Evolutionary conservation across 23 tunicate genomes (phyloP).

Genomic region (Phallusia fumigata): DNA sequence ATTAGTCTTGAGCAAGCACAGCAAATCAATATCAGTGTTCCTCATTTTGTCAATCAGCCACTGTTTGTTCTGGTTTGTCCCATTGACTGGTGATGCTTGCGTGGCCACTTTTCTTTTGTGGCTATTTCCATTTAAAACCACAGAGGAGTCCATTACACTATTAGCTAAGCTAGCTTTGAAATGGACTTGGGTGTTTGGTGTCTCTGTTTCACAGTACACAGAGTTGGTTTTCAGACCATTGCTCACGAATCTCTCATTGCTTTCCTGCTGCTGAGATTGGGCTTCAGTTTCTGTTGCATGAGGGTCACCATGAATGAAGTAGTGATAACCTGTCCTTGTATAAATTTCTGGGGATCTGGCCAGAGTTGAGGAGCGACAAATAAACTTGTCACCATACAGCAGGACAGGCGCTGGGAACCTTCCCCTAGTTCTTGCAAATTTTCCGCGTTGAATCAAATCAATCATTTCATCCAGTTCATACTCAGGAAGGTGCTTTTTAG

Average conservation of each 20-base stretch:
- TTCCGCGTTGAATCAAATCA: constrained; percentile 48
- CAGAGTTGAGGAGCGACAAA: constrained; percentile 89
- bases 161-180: neutral
- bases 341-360: constrained; percentile 91
- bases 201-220: neutral
- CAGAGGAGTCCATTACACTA: neutral
- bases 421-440: constrained; percentile 83
- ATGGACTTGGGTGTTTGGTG: neutral
- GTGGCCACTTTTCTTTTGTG: neutral
- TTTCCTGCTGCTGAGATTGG: neutral
- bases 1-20: constrained; percentile 56
- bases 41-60: constrained; percentile 89
- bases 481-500: neutral
- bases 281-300: neutral
- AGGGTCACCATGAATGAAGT: constrained; percentile 1
- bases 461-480: constrained; percentile 16
- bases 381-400: constrained; percentile 56
- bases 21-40: constrained; percentile 65
- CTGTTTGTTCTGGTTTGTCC: constrained; percentile 31
- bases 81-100: constrained; percentile 14
- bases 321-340: constrained; percentile 38
- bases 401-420: constrained; percentile 88
- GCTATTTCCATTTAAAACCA: neutral
- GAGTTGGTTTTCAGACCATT: neutral
- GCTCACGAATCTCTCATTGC: neutral